Evolutionary conservation across 2,888 invertebrate species (phyloP).

Genomic region (Dexiosoma caninum): DNA sequence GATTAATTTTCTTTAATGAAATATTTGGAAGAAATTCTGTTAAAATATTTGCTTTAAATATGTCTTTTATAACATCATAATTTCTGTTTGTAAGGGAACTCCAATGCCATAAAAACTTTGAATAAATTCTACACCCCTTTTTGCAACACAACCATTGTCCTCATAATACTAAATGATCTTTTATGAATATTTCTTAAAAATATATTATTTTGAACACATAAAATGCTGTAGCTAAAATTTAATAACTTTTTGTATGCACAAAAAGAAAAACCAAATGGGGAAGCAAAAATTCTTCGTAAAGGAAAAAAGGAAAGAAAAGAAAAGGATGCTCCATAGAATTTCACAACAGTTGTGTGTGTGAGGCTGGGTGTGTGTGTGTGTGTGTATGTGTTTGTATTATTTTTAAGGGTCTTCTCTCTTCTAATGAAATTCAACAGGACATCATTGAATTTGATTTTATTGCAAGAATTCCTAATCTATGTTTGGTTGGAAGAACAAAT

Average conservation of each 20-base stretch:
- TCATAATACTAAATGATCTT: not conserved
- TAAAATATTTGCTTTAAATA: no score
- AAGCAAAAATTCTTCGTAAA: no score
- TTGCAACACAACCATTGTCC: not conserved
- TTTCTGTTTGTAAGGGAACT: no score
- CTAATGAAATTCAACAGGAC: not conserved
- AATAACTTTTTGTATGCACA: not conserved
- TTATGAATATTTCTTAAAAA: not conserved
- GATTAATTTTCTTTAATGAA: no score
- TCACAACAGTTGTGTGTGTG: not conserved
- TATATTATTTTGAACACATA: not conserved
- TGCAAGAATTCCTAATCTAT: no score
- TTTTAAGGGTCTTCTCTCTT: not conserved
- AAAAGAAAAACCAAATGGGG: not conserved
- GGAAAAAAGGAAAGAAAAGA: not conserved
- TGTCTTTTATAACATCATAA: no score
- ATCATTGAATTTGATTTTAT: no score
- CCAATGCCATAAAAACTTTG: not conserved
- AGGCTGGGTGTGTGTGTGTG: no score
- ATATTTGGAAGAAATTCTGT: no score
- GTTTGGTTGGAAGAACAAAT: no score
- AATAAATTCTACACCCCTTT: not conserved
- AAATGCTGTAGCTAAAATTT: slow-evolving; percentile 20
- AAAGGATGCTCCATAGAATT: not conserved
- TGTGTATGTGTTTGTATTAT: no score